Evolutionary conservation across 2,113 vertebrate species (phyloP), one percentile per base, ranked within the genome.

Genomic region (Pterocles burchelli): DNA sequence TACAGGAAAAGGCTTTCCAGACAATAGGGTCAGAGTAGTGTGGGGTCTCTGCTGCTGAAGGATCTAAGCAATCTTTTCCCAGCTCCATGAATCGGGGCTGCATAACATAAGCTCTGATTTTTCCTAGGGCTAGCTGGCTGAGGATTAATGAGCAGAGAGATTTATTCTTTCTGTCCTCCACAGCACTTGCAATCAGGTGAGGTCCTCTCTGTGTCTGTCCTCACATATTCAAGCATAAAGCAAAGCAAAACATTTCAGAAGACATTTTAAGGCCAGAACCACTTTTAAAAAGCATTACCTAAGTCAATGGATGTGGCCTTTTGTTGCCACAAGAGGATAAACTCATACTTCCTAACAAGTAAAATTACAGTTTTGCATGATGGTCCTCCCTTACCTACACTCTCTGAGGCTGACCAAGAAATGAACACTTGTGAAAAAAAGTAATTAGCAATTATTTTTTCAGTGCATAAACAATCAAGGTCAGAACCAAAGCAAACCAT

Each of bases 401-500:
- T 74, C 29, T 73, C 59, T 81, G n/a, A 77, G 49, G 38, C n/a
- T 45, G 71, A 68, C 38, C 38, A 71, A 81, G 31, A 57, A 55
- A 62, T 28, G 1, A 81, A 28, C 6, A n/a, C 65, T 71, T 77
- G 34, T 46, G 25, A 21, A 63, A 92, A 70, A 74, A 75, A 7
- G 6, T n/a, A 93, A 89, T 62, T 83, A 75, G 31, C 36, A 77
- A 70, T 59, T 93, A 71, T 67, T 87, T 78, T 62, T 92, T 93
- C 51, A 55, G 36, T 63, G 33, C 31, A 63, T 41, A 17, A 86
- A 62, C 26, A 91, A 52, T 45, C 72, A 93, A 91, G 57, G 81
- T 86, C 92, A 94, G 85, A 94, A 86, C 5, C 26, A 78, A 89
- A 93, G 26, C 45, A 92, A 88, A 38, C 7, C 33, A 91, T 80